phyloP scores from a whole-genome alignment of 1,140 invertebrate species.

The Prorops nasuta region DNA sequence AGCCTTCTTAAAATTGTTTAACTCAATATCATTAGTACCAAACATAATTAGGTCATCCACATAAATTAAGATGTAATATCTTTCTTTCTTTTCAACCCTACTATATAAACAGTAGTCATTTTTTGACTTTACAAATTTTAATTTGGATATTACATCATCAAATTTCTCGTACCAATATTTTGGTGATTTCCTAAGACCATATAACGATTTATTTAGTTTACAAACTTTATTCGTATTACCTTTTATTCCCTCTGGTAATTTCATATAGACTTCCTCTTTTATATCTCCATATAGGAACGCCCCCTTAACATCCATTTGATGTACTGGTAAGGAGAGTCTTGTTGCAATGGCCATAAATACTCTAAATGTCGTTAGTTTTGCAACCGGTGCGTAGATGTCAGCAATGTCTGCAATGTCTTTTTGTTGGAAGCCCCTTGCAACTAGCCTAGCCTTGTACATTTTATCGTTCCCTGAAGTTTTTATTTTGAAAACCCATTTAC shows the following conservation, averaged over 20 bases:
- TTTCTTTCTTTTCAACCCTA: neutral
- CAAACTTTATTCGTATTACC: slow-evolving; percentile 9
- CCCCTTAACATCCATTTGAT: slow-evolving; percentile 40
- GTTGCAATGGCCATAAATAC: slow-evolving; percentile 24
- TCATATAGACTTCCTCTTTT: slow-evolving; percentile 46
- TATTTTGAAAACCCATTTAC: slow-evolving; percentile 41
- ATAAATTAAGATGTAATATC: slow-evolving; percentile 11
- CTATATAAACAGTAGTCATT: neutral
- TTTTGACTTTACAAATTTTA: neutral
- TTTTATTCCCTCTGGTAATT: slow-evolving; percentile 26
- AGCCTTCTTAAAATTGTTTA: slow-evolving; percentile 6
- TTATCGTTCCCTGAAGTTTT: slow-evolving; percentile 26
- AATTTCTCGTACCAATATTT: slow-evolving; percentile 7
- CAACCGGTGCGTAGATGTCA: slow-evolving; percentile 33
- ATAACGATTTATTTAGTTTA: slow-evolving; percentile 1
- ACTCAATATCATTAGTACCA: neutral
- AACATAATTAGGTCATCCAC: slow-evolving; percentile 16
- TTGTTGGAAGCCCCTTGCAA: slow-evolving; percentile 31
- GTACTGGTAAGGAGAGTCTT: slow-evolving; percentile 17
- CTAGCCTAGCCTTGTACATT: slow-evolving; percentile 27
- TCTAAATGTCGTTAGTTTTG: slow-evolving; percentile 11
- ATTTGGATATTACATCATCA: neutral
- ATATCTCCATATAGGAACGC: slow-evolving; percentile 36
- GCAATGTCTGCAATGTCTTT: slow-evolving; percentile 27
- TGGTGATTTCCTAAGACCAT: slow-evolving; percentile 12